phyloP scores from a whole-genome alignment of 2,113 vertebrate genomes.

The Solenodon paradoxus region DNA sequence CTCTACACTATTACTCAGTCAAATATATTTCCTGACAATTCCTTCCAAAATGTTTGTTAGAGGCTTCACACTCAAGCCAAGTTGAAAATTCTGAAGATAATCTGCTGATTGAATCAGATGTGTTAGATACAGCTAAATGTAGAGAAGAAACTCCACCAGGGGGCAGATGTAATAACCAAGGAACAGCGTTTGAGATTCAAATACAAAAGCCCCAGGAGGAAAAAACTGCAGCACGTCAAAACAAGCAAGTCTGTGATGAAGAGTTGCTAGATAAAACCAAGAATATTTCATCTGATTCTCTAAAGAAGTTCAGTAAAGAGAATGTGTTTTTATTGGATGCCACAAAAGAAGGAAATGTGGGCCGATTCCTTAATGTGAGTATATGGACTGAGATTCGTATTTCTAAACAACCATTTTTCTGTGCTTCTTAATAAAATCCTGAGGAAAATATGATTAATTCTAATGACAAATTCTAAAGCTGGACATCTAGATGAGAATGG shows the following conservation, averaged over 20 bases:
- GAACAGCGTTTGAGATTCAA: neutral
- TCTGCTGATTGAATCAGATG: slow-evolving; percentile 18
- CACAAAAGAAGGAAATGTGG: slow-evolving; percentile 94
- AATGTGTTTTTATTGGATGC: slow-evolving; percentile 88
- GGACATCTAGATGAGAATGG: neutral
- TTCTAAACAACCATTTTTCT: slow-evolving; percentile 20
- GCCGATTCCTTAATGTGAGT: slow-evolving; percentile 94
- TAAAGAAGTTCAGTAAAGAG: slow-evolving; percentile 49
- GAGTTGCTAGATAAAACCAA: slow-evolving; percentile 44
- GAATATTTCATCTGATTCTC: neutral
- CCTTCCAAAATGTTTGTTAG: slow-evolving; percentile 59
- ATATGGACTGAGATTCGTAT: neutral
- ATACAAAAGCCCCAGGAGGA: slow-evolving; percentile 43
- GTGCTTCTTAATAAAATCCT: slow-evolving; percentile 5
- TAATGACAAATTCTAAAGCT: neutral
- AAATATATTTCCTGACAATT: slow-evolving; percentile 48
- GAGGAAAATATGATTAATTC: slow-evolving; percentile 4
- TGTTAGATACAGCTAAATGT: slow-evolving; percentile 28
- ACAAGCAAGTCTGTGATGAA: slow-evolving; percentile 1
- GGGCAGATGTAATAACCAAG: slow-evolving; percentile 20
- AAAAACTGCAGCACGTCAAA: slow-evolving; percentile 32
- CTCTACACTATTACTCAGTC: neutral
- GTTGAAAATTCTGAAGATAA: slow-evolving; percentile 20
- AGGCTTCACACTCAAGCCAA: slow-evolving; percentile 57
- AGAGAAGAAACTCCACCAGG: slow-evolving; percentile 57